Percentiles rank a stretch among this genome's conserved stretches.
These are phyloP conservation scores for Coremacera marginata DNA, from an alignment of 2,888 invertebrate genomes.

Conservation along the genomic window DNA sequence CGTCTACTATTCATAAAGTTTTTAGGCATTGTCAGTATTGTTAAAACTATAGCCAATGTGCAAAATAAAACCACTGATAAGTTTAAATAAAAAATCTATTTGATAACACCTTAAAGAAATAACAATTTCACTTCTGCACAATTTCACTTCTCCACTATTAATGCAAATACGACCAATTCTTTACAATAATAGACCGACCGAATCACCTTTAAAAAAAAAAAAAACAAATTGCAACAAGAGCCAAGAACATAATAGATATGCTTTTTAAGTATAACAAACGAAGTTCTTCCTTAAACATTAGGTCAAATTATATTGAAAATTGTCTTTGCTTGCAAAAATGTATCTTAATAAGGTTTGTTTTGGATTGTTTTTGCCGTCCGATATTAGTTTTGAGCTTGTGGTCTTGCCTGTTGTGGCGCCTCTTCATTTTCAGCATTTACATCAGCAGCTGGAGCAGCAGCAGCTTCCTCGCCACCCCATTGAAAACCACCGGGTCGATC, in stretches of 20 bases:
- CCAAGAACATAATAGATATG: no score
- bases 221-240: no score
- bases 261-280: no score
- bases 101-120: no score
- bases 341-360: background rate
- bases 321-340: background rate
- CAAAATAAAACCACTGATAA: background rate
- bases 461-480: conserved; percentile 70
- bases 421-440: conserved; percentile 32
- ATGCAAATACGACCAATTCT: no score
- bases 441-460: conserved; percentile 43
- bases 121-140: no score
- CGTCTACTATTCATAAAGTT: no score
- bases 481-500: conserved; percentile 91
- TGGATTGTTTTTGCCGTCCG: background rate
- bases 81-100: no score
- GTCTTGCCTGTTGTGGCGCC: conserved; percentile 14
- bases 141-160: no score
- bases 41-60: background rate
- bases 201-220: no score
- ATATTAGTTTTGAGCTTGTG: conserved; percentile 24
- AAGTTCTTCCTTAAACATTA: conserved; percentile 1
- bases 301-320: background rate
- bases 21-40: background rate
- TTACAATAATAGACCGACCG: no score